Conservation (phyloP, 2,113 vertebrate species). For the Chloropsis cyanopogon region DNA sequence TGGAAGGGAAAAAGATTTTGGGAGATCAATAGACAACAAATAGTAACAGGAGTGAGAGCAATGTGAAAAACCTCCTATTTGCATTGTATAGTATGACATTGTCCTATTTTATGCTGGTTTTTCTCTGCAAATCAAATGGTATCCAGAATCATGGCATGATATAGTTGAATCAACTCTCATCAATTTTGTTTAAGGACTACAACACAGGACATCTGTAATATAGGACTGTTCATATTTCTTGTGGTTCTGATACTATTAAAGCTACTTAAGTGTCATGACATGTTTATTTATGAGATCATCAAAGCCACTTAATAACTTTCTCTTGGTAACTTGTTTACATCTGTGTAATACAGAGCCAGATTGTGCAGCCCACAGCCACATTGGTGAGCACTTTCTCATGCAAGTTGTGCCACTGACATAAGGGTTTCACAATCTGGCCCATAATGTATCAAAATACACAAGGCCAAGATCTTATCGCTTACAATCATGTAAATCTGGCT, state of each 20-base stretch:
- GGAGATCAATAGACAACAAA: neutral
- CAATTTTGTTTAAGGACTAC: slow-evolving; percentile 29
- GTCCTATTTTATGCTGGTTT: neutral
- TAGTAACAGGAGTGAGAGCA: neutral
- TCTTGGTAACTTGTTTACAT: slow-evolving; percentile 47
- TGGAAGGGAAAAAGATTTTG: neutral
- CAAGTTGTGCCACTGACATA: slow-evolving; percentile 18
- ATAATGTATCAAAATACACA: slow-evolving; percentile 22
- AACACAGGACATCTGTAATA: slow-evolving; percentile 13
- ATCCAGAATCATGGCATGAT: neutral
- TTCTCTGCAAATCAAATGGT: slow-evolving; percentile 27
- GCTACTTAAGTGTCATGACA: slow-evolving; percentile 55
- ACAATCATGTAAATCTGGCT: slow-evolving; percentile 44
- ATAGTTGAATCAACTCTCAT: slow-evolving; percentile 27
- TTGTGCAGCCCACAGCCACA: slow-evolving; percentile 16
- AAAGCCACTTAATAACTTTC: slow-evolving; percentile 60
- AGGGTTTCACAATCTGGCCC: slow-evolving; percentile 38
- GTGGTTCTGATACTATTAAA: slow-evolving; percentile 46
- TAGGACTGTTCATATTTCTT: slow-evolving; percentile 48
- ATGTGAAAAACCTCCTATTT: neutral
- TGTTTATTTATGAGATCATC: slow-evolving; percentile 64
- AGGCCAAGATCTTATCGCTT: slow-evolving; percentile 48
- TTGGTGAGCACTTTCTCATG: slow-evolving; percentile 7
- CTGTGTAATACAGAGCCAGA: slow-evolving; percentile 35
- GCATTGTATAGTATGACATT: neutral